Conservation (phyloP, 2,888 invertebrate genomes). For the Thera obeliscata region DNA sequence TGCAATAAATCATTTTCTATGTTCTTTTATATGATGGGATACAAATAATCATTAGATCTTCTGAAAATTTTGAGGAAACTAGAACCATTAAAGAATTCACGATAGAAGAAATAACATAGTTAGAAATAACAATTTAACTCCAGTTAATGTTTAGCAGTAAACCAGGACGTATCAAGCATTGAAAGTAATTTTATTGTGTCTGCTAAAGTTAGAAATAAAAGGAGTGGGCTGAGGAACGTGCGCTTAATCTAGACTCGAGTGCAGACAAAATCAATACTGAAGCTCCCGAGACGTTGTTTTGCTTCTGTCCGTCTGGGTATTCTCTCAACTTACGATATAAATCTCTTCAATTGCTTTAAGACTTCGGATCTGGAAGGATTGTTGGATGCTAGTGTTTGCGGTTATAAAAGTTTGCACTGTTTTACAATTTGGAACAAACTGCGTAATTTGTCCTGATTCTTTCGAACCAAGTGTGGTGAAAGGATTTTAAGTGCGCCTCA, state of each 20-base stretch:
- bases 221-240: constrained; percentile 9
- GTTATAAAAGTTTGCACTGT: background rate
- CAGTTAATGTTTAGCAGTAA: background rate
- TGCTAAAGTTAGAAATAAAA: constrained; percentile 25
- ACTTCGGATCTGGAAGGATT: background rate
- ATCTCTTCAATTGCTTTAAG: constrained; percentile 23
- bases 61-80: too few species aligned
- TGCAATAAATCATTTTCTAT: too few species aligned
- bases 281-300: constrained; percentile 40
- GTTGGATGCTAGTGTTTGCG: background rate
- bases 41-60: too few species aligned
- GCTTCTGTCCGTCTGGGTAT: constrained; percentile 33
- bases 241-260: constrained; percentile 26
- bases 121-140: constrained; percentile 4
- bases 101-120: too few species aligned
- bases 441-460: too few species aligned
- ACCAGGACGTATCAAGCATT: constrained; percentile 12
- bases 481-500: too few species aligned
- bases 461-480: too few species aligned
- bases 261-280: constrained; percentile 45
- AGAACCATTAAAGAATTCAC: too few species aligned
- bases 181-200: constrained; percentile 26
- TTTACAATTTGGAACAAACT: background rate
- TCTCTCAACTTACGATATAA: constrained; percentile 14
- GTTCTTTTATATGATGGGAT: too few species aligned